These are phyloP conservation scores for Phalera bucephala DNA, from an alignment of 2,888 invertebrate species.

Conservation along the genomic window DNA sequence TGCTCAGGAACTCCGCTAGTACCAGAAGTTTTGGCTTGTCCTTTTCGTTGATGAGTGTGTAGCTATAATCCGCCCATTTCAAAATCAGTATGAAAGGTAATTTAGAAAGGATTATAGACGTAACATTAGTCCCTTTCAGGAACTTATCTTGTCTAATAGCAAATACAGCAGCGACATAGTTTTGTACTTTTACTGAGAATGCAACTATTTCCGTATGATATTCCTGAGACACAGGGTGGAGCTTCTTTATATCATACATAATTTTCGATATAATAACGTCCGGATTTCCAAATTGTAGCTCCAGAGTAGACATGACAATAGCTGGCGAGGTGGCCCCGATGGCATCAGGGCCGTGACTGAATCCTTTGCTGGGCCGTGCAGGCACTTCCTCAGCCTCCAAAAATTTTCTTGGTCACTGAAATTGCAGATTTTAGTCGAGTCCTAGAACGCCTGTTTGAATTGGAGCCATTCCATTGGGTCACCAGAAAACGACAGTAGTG, in stretches of 20 bases:
- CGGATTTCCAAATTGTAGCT: slow-evolving; percentile 1
- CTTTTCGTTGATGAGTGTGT: slow-evolving; percentile 11
- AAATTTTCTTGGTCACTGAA: slow-evolving; percentile 4
- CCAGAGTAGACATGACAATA: not conserved
- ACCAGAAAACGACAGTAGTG: not conserved
- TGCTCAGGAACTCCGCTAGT: slow-evolving; percentile 22
- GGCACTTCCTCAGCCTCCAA: not conserved
- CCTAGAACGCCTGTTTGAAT: slow-evolving; percentile 4
- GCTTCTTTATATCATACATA: no score
- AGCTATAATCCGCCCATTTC: slow-evolving; percentile 34
- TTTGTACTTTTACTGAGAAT: no score
- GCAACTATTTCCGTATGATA: slow-evolving; percentile 24
- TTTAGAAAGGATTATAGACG: no score
- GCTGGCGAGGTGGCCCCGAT: not conserved
- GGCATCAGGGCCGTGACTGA: slow-evolving; percentile 3
- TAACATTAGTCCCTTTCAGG: slow-evolving; percentile 17
- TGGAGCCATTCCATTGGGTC: slow-evolving; percentile 1
- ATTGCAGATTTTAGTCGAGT: slow-evolving; percentile 3
- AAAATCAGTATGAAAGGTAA: no score
- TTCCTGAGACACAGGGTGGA: slow-evolving; percentile 7
- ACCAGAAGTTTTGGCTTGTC: slow-evolving; percentile 8
- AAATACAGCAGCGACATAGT: slow-evolving; percentile 18
- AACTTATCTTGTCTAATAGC: no score
- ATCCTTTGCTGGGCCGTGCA: not conserved
- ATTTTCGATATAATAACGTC: slow-evolving; percentile 7